Conservation (phyloP, 2,797 vertebrate species). For the Diplodus puntazzo region DNA sequence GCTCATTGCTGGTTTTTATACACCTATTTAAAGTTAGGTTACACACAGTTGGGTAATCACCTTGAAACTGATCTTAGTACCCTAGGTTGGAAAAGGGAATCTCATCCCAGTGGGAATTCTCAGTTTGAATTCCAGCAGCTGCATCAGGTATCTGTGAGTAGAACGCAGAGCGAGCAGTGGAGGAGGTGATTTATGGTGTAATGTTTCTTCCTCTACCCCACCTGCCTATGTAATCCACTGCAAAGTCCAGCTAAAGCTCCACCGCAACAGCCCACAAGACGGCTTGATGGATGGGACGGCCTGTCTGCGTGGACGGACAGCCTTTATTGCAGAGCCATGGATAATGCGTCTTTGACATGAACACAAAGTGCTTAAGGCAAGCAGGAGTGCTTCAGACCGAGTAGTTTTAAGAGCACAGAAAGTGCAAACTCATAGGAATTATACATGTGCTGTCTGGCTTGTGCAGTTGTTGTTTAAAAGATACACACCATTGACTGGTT, state of each 20-base stretch:
- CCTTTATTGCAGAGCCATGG: neutral
- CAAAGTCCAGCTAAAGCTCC: constrained; percentile 30
- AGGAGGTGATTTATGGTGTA: constrained; percentile 54
- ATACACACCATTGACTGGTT: constrained; percentile 38
- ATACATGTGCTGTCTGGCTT: constrained; percentile 24
- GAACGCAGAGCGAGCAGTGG: neutral
- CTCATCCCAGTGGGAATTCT: constrained; percentile 63
- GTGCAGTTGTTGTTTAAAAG: constrained; percentile 22
- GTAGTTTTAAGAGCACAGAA: constrained; percentile 22
- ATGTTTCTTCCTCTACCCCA: constrained; percentile 25
- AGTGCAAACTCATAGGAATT: constrained; percentile 62
- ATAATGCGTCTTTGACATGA: constrained; percentile 49
- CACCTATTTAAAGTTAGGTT: constrained; percentile 10
- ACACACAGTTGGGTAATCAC: constrained; percentile 20
- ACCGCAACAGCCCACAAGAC: constrained; percentile 8
- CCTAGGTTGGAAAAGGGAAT: constrained; percentile 35
- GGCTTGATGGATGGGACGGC: constrained; percentile 47
- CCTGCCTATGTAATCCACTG: constrained; percentile 4
- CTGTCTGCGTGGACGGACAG: constrained; percentile 40
- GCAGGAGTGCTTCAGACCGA: constrained; percentile 21
- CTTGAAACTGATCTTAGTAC: constrained; percentile 43
- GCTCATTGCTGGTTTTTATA: neutral
- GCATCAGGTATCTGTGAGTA: constrained; percentile 29
- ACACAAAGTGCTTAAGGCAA: constrained; percentile 36
- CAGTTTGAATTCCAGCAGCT: constrained; percentile 43